phyloP scores from a whole-genome alignment of 2,113 vertebrate genomes.

The Podocnemis expansa region DNA sequence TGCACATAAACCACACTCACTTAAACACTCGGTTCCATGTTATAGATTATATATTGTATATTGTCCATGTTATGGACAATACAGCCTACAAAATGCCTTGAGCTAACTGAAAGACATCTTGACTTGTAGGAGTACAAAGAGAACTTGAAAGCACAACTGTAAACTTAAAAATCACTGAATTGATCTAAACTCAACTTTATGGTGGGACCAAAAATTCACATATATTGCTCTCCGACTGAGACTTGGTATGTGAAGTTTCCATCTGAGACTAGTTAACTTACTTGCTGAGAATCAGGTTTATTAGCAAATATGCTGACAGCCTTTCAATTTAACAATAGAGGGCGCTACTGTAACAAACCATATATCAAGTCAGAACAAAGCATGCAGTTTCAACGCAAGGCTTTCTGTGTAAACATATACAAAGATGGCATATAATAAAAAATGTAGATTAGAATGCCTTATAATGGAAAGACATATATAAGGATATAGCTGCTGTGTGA shows the following conservation, averaged over 20 bases:
- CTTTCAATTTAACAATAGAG: background rate
- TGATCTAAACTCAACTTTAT: background rate
- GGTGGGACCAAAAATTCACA: background rate
- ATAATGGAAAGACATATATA: conserved; percentile 10
- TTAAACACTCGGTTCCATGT: background rate
- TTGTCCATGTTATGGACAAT: background rate
- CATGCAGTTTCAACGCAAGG: background rate
- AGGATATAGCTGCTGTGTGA: background rate
- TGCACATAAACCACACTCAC: background rate
- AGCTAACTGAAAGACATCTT: background rate
- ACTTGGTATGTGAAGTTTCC: background rate
- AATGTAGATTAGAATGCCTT: background rate
- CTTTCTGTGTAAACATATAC: conserved; percentile 17
- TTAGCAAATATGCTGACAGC: background rate
- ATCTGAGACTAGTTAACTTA: background rate
- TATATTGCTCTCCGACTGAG: background rate
- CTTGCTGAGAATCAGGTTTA: accelerated
- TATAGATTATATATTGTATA: too few species aligned
- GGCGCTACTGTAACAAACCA: background rate
- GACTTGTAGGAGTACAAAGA: background rate
- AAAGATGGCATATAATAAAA: conserved; percentile 22
- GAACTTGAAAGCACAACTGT: background rate
- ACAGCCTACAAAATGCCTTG: background rate
- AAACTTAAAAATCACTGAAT: background rate
- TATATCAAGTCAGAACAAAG: background rate